Conservation (phyloP, 1,140 invertebrate genomes). For the Macrobrachium rosenbergii region DNA sequence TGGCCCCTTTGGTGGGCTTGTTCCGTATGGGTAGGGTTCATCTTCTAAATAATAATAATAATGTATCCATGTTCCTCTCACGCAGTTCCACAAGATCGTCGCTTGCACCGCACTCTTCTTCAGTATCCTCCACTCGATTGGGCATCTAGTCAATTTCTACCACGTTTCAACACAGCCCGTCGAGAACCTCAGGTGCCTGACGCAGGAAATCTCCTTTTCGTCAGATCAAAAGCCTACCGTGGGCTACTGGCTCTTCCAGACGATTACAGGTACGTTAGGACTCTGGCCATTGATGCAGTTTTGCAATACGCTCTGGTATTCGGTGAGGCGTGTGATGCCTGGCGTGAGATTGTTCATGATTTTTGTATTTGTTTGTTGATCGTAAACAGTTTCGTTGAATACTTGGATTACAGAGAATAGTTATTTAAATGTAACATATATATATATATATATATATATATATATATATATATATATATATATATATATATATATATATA, state of each 20-base stretch:
- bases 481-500: too few relatives aligned
- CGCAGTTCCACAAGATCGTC: constrained; percentile 96
- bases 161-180: constrained; percentile 97
- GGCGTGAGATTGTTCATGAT: too few relatives aligned
- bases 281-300: background rate
- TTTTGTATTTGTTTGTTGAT: too few relatives aligned
- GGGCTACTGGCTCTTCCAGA: constrained; percentile 94
- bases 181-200: constrained; percentile 93
- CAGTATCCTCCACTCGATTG: constrained; percentile 90
- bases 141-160: constrained; percentile 99
- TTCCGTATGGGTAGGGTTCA: too few relatives aligned
- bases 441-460: too few relatives aligned
- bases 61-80: background rate
- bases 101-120: constrained; percentile 97
- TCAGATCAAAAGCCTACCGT: constrained; percentile 93
- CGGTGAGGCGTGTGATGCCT: background rate
- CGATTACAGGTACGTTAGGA: constrained; percentile 84
- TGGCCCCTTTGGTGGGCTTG: too few relatives aligned
- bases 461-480: too few relatives aligned
- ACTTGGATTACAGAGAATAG: too few relatives aligned
- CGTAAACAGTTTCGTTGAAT: too few relatives aligned
- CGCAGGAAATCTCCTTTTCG: constrained; percentile 93
- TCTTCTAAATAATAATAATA: background rate
- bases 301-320: background rate
- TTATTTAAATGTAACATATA: too few relatives aligned